Percentiles rank a stretch among this genome's conserved stretches.
Conservation (phyloP, 2,888 invertebrate species). For the Platycnemis pennipes region DNA sequence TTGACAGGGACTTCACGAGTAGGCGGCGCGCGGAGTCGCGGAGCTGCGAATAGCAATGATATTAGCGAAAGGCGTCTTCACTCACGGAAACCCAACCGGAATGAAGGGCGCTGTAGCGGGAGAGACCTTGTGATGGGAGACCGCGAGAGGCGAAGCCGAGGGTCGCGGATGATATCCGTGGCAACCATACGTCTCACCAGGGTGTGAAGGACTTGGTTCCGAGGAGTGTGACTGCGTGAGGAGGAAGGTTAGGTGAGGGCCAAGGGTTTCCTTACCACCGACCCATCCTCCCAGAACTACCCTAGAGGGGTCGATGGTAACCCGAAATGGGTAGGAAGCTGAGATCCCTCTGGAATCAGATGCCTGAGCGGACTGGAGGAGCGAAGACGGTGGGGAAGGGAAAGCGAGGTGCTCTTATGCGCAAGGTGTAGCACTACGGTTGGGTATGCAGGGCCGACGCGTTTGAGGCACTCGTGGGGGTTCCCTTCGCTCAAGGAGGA, state of each 20-base stretch:
- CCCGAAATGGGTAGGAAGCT: neutral
- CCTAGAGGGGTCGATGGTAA: neutral
- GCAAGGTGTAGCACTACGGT: neutral
- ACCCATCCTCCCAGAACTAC: neutral
- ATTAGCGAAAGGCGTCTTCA: neutral
- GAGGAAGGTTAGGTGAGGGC: neutral
- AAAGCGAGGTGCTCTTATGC: neutral
- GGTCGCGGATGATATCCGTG: neutral
- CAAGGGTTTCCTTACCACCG: slow-evolving; percentile 15
- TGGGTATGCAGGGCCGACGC: neutral
- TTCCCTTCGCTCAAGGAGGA: neutral
- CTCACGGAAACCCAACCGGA: neutral
- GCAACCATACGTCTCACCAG: neutral
- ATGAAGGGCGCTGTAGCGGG: neutral
- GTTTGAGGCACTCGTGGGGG: neutral
- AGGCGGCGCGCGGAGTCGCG: neutral
- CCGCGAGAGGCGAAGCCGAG: neutral
- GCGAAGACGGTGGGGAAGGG: neutral
- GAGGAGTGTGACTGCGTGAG: neutral
- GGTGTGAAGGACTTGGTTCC: neutral
- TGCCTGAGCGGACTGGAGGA: neutral
- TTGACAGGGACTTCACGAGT: no score
- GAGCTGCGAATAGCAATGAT: neutral
- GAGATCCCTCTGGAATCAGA: neutral
- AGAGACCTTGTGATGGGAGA: neutral